Conservation (phyloP, 2,797 vertebrate genomes). For the Myotis myotis region DNA sequence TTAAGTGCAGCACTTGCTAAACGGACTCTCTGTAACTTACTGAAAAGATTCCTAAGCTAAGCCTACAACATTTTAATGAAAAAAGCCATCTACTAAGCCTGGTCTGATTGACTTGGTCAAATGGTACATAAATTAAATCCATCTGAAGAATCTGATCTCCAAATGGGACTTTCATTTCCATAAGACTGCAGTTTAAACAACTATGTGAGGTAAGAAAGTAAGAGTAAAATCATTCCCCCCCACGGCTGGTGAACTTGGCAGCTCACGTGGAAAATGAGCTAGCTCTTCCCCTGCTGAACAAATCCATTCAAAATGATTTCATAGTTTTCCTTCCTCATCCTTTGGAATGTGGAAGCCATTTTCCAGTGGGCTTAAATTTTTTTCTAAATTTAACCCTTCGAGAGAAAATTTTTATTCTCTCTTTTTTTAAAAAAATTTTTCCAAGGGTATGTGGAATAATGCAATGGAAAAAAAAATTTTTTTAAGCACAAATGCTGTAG, state of each 20-base stretch:
- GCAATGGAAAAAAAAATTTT: background rate
- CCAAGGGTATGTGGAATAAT: slow-evolving; percentile 13
- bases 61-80: background rate
- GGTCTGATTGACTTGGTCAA: slow-evolving; percentile 67
- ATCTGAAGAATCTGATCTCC: slow-evolving; percentile 67
- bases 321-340: slow-evolving; percentile 68
- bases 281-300: slow-evolving; percentile 50
- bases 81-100: background rate
- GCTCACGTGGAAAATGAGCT: slow-evolving; percentile 53
- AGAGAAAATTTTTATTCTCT: background rate
- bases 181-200: slow-evolving; percentile 47
- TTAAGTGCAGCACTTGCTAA: background rate
- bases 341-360: slow-evolving; percentile 65
- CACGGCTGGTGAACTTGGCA: slow-evolving; percentile 63
- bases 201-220: slow-evolving; percentile 46
- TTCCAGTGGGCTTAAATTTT: slow-evolving; percentile 42
- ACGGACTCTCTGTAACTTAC: background rate
- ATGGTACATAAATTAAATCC: slow-evolving; percentile 69
- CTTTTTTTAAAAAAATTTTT: background rate
- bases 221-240: slow-evolving; percentile 26
- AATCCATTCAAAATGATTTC: slow-evolving; percentile 70
- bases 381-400: slow-evolving; percentile 58
- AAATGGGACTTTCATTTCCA: slow-evolving; percentile 68
- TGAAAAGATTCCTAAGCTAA: background rate
- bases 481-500: slow-evolving; percentile 52